Evolutionary conservation across 2,113 vertebrate genomes (phyloP).

Genomic region (Odocoileus virginianus): DNA sequence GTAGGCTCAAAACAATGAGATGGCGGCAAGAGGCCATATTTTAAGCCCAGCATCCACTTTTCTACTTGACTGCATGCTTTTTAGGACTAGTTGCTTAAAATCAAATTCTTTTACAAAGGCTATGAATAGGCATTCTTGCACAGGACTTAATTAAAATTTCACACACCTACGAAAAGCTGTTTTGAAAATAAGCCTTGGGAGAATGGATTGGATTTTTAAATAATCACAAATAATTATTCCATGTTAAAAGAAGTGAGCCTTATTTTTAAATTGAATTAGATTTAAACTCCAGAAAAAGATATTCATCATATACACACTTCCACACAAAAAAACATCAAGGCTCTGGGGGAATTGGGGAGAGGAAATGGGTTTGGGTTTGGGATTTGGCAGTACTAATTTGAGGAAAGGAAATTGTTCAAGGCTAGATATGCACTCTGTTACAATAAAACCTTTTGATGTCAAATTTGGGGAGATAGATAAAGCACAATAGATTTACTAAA

Average conservation of each 20-base stretch:
- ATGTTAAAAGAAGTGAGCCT: constrained; percentile 4
- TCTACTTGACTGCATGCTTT: not conserved
- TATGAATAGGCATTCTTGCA: not conserved
- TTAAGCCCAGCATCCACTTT: not conserved
- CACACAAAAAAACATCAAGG: not conserved
- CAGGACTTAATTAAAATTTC: not conserved
- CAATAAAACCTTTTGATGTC: not conserved
- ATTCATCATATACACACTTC: not conserved
- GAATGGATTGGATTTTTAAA: not conserved
- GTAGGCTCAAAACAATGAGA: not conserved
- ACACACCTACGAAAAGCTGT: not conserved
- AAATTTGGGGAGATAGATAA: not conserved
- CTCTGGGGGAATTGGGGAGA: not conserved
- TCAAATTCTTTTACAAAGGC: not conserved
- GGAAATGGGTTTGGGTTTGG: not conserved
- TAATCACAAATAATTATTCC: not conserved
- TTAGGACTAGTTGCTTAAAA: not conserved
- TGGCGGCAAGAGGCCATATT: not conserved
- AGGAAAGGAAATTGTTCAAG: not conserved
- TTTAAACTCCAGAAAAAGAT: not conserved
- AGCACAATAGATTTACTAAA: not conserved
- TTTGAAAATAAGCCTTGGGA: not conserved
- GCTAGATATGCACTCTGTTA: not conserved
- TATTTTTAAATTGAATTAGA: not conserved
- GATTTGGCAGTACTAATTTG: not conserved